Conservation (phyloP, 2,797 vertebrate species). For the Poeciliopsis turneri region DNA sequence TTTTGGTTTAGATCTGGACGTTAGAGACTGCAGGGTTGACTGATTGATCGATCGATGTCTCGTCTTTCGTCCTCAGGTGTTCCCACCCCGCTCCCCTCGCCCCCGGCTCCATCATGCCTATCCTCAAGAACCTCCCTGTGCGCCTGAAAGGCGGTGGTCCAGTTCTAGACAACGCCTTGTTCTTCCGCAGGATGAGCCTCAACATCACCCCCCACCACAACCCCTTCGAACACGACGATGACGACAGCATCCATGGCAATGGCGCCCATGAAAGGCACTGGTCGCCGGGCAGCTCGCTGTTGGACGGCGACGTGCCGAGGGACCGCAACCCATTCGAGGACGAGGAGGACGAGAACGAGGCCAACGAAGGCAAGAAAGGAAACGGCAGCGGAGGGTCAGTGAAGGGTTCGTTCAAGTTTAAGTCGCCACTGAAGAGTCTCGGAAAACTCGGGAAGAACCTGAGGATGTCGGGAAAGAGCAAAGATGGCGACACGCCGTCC, state of each 20-base stretch:
- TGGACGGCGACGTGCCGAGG: conserved; percentile 71
- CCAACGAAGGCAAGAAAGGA: conserved; percentile 79
- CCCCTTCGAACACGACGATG: conserved; percentile 69
- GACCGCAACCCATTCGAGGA: conserved; percentile 84
- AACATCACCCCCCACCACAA: conserved; percentile 71
- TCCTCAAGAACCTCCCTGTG: conserved; percentile 81
- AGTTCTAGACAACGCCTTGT: conserved; percentile 72
- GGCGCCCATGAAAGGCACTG: conserved; percentile 61
- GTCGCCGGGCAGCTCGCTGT: conserved; percentile 71
- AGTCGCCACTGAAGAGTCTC: conserved; percentile 79
- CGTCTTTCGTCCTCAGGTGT: conserved; percentile 28
- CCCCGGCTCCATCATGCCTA: conserved; percentile 73
- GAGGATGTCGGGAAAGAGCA: conserved; percentile 72
- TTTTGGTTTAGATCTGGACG: background rate
- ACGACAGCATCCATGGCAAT: conserved; percentile 53
- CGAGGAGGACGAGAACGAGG: conserved; percentile 84
- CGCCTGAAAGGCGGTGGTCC: conserved; percentile 76
- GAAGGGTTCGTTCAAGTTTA: conserved; percentile 77
- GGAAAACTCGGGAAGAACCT: conserved; percentile 81
- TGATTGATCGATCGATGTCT: background rate
- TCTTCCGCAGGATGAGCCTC: conserved; percentile 84
- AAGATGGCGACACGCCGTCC: conserved; percentile 62
- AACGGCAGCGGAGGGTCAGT: conserved; percentile 61
- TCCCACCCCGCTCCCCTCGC: conserved; percentile 28
- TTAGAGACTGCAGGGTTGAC: background rate